phyloP scores from a whole-genome alignment of 92 coral and sea anemone species.

The Zoanthus sansibaricus region DNA sequence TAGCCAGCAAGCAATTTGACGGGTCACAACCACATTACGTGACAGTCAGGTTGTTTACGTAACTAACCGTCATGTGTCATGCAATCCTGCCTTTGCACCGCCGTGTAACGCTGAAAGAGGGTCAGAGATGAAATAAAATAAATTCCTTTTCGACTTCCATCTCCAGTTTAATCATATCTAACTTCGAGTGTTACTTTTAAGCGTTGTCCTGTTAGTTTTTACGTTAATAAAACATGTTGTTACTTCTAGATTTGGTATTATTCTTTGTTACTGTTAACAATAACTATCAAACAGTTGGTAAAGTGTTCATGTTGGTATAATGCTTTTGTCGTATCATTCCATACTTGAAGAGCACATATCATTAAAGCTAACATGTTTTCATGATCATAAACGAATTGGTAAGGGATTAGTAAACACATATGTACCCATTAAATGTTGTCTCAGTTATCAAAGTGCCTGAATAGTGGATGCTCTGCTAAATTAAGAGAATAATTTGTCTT shows the following conservation, averaged over 20 bases:
- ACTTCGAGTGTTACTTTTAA: constrained; percentile 10
- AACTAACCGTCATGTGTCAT: constrained; percentile 52
- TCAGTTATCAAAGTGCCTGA: constrained; percentile 18
- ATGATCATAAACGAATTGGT: constrained; percentile 17
- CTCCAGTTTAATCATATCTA: constrained; percentile 23
- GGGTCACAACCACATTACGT: constrained; percentile 32
- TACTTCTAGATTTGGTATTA: not conserved
- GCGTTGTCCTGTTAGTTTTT: constrained; percentile 20
- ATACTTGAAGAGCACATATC: constrained; percentile 29
- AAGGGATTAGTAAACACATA: not conserved
- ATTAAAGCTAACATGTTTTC: constrained; percentile 6
- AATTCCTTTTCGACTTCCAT: constrained; percentile 47
- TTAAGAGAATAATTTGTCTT: not conserved
- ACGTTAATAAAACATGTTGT: not conserved
- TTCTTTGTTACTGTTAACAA: not conserved
- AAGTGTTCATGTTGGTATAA: not conserved
- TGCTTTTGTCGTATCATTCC: constrained; percentile 8
- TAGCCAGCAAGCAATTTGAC: constrained; percentile 19
- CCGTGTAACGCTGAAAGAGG: constrained; percentile 54
- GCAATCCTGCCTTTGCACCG: constrained; percentile 52
- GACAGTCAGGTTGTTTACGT: constrained; percentile 46
- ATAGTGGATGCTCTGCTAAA: constrained; percentile 20
- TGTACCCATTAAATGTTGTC: not conserved
- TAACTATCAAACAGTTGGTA: not conserved
- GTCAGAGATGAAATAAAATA: constrained; percentile 50